Base-by-base conservation (phyloP, 2,797 vertebrate genomes). In the Pipistrellus pygmaeus region DNA sequence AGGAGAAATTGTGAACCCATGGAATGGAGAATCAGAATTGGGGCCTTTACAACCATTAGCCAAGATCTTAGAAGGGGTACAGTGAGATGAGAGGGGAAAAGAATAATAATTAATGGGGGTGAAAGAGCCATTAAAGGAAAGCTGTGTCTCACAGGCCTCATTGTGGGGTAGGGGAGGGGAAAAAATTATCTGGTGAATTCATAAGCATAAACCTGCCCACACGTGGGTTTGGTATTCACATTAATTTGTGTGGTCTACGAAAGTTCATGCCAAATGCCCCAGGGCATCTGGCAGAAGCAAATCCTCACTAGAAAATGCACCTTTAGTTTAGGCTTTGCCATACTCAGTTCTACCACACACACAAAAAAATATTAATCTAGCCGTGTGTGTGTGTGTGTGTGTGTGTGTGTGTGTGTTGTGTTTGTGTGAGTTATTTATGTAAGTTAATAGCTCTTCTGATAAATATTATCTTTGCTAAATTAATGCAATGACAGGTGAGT, bases 381-480 rank as follows among this genome's bases (percentile, higher is more conserved):
- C 77, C 10, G 2, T 48, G 3, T 41, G 13, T 72, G 53, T 72
- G 2, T 71, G 53, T 71, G 21, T 46, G 18, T 35, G 3, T 55
- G 41, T 75, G 41, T 62, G 10, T 57, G 13, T 64, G 1, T 17
- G 6, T 78, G 0, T 35, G 20, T 51, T 62, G 60, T 62, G 13
- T 62, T 30, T 62, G 60, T 62, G 11, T 20, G 23, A 12, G 38
- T 90, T 82, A 76, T 27, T 96, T 57, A 73, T 80, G 60, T 48
- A 2, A 46, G 32, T 82, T 85, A 91, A 93, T 82, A 71, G 30
- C 0, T 69, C 90, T 93, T 96, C 55, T 6, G 48, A 95, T 85
- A 53, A 95, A 20, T 93, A 81, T 82, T 91, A 77, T 77, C 72
- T 92, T 81, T 78, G 84, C 41, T 88, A 89, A 93, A 90, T 89